These are phyloP conservation scores for Australoheros facetus DNA, from an alignment of 2,797 vertebrate genomes.

Conservation along the genomic window DNA sequence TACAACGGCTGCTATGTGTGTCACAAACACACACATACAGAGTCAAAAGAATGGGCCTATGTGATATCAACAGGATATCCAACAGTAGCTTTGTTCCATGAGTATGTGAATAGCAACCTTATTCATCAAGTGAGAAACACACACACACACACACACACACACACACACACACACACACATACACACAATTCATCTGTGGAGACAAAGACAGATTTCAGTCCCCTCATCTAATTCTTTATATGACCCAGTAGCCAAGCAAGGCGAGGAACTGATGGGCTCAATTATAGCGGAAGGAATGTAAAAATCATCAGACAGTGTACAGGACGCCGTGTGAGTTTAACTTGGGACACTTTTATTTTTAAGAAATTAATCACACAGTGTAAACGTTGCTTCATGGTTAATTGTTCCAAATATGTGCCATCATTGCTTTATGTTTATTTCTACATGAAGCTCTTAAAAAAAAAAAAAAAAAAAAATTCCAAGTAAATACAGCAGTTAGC, in stretches of 20 bases:
- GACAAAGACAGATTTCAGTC: slow-evolving; percentile 69
- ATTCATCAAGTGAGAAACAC: slow-evolving; percentile 63
- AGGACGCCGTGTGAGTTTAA: background rate
- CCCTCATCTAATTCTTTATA: slow-evolving; percentile 50
- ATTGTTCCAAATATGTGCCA: slow-evolving; percentile 6
- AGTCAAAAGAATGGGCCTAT: slow-evolving; percentile 67
- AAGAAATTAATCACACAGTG: background rate
- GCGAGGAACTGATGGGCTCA: slow-evolving; percentile 28
- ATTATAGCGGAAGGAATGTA: slow-evolving; percentile 1
- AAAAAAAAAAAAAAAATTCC: background rate
- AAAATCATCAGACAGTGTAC: background rate
- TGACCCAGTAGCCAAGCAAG: slow-evolving; percentile 43
- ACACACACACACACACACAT: slow-evolving; percentile 20
- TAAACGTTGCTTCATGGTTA: slow-evolving; percentile 4
- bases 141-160: background rate
- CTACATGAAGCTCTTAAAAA: background rate
- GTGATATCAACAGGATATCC: slow-evolving; percentile 80
- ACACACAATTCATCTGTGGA: slow-evolving; percentile 48
- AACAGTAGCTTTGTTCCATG: slow-evolving; percentile 72
- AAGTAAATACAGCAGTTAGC: background rate
- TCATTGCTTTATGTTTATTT: background rate
- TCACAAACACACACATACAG: slow-evolving; percentile 56
- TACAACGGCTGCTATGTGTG: slow-evolving; percentile 61
- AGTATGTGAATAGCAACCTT: slow-evolving; percentile 70
- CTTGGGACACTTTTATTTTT: background rate